Base-by-base conservation (phyloP, 2,888 invertebrate genomes). In the Pimpla rufipes region DNA sequence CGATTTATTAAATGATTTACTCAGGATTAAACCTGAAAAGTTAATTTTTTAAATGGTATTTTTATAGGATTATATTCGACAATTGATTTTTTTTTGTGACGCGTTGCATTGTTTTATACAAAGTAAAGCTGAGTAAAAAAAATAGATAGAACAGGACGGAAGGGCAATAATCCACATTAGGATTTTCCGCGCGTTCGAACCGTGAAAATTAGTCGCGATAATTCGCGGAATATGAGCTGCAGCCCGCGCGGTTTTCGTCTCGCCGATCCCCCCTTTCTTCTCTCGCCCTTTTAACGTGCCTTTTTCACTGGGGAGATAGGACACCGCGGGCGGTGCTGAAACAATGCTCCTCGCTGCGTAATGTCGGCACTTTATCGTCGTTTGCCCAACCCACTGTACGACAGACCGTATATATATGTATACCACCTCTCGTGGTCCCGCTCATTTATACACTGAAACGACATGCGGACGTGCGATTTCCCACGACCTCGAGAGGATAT, bases 301-400 rank as follows among this genome's bases (percentile, higher is more conserved):
- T 40, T 6, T 21, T 21, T 47, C 35, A 21, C 10, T 47, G 47
- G 47, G 57, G 42, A 64, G 71, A 79, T 78, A 77, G 77, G 50
- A 52, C 52, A 66, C 68, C 62, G 68, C 59, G 45, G 57, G 59
- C 66, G 52, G 59, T 70, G 62, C 57, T 80, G 67, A 81, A 76
- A 81, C 81, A 76, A 81, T 81, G 70, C 76, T 81, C 52, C 23
- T 66, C 42, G 50, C 62, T 68, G 45, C 76, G 67, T 81, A 76
- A 75, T 62, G 81, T 76, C 75, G 66, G 62, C 70, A 80, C 70
- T 81, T 76, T 75, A 76, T 81, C 70, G 75, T 81, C 81, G 75
- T 81, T 75, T 64, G 68, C 68, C 73, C 79, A 73, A 66, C 71
- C 66, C 79, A 73, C 71, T 29, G 29, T 42, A 59, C 67, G 52